These are phyloP conservation scores for Pocota personata DNA, from an alignment of 2,888 invertebrate genomes.

Conservation along the genomic window DNA sequence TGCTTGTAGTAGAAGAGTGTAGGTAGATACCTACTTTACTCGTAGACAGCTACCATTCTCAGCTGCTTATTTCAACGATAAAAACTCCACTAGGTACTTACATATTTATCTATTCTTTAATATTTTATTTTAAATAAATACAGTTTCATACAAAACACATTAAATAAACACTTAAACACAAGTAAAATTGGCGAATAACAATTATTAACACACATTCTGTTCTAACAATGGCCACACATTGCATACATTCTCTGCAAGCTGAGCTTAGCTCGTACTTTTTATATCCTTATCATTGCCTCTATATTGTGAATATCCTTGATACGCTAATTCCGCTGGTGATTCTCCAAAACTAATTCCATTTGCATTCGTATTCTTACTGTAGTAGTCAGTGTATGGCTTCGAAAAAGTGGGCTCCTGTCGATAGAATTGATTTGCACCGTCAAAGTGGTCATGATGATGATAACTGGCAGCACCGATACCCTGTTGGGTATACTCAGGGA, in stretches of 20 bases:
- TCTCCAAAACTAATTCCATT: constrained; percentile 87
- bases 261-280: constrained; percentile 74
- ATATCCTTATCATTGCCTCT: constrained; percentile 84
- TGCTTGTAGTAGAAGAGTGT: no score
- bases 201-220: constrained; percentile 10
- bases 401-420: constrained; percentile 79
- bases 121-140: constrained; percentile 59
- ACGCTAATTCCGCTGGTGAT: constrained; percentile 87
- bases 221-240: constrained; percentile 60
- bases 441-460: constrained; percentile 82
- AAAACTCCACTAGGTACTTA: no score
- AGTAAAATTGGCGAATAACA: background rate
- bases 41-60: no score
- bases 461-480: constrained; percentile 88
- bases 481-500: constrained; percentile 87
- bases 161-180: constrained; percentile 29
- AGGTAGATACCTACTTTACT: no score
- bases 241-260: background rate
- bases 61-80: no score
- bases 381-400: constrained; percentile 81
- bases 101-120: background rate
- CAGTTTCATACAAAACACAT: constrained; percentile 29
- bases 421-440: constrained; percentile 78
- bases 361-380: constrained; percentile 82
- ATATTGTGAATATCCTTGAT: constrained; percentile 88